Percentiles rank a stretch among this genome's conserved stretches.
phyloP scores from a whole-genome alignment of 1,140 invertebrate genomes.

The Meloidogyne floridensis region DNA sequence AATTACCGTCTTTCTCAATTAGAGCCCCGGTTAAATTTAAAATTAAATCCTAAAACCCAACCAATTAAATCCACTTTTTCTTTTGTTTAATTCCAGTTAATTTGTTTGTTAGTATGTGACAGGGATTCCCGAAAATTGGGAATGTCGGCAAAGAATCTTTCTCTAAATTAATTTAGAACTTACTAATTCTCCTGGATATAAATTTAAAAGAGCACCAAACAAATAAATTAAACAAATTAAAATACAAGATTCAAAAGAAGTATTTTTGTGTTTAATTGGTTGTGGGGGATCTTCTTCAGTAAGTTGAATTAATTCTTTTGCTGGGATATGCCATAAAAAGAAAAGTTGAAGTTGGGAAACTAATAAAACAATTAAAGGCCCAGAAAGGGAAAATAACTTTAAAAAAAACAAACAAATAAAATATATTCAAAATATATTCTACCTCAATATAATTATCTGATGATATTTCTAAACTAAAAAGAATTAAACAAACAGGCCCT shows the following conservation, averaged over 20 bases:
- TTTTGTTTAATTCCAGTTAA: no score
- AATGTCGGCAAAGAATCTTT: no score
- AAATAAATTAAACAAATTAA: slow-evolving; percentile 39
- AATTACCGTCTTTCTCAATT: no score
- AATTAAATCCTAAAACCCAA: no score
- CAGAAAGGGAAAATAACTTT: slow-evolving; percentile 16
- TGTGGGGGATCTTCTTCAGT: slow-evolving; percentile 27
- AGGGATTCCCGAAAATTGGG: no score
- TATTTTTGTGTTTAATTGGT: slow-evolving; percentile 13
- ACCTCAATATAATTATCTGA: slow-evolving; percentile 8
- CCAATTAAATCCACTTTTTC: no score
- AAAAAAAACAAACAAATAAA: slow-evolving; percentile 7
- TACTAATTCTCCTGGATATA: slow-evolving; percentile 30
- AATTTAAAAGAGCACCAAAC: slow-evolving; percentile 27
- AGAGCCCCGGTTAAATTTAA: no score
- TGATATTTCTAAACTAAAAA: slow-evolving; percentile 5
- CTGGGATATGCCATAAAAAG: slow-evolving; percentile 45
- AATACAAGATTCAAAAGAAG: slow-evolving; percentile 34
- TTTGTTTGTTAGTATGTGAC: no score
- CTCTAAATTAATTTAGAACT: not conserved
- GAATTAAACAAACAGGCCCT: slow-evolving; percentile 12
- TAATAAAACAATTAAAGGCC: slow-evolving; percentile 36
- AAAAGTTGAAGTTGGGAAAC: slow-evolving; percentile 39
- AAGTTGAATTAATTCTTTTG: slow-evolving; percentile 31
- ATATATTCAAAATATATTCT: slow-evolving; percentile 11